Conservation (phyloP, 2,113 vertebrate genomes). For the Scomber japonicus region DNA sequence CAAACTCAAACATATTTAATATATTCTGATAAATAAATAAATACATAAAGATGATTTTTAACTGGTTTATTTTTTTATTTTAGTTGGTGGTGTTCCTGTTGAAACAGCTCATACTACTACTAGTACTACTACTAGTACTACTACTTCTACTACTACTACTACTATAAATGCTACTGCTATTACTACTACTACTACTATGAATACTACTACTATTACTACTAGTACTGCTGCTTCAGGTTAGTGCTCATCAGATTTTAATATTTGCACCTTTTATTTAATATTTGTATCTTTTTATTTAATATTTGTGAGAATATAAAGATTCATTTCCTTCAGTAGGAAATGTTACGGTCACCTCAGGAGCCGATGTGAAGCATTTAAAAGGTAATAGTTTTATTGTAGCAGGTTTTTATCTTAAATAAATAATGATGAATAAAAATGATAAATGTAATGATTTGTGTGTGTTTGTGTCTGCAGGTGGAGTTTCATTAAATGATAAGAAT, state of each 20-base stretch:
- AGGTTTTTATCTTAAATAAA: no score
- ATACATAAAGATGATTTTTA: background rate
- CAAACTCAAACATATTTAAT: rapidly evolving
- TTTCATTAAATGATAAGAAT: background rate
- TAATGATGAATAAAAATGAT: no score
- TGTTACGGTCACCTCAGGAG: background rate
- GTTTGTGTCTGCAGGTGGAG: background rate
- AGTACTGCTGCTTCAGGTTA: background rate
- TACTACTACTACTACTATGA: no score
- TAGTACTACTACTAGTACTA: no score
- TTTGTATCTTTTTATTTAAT: no score
- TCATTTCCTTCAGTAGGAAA: background rate
- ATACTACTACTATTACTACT: no score
- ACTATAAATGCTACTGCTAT: no score
- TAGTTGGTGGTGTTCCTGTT: slow-evolving; percentile 21
- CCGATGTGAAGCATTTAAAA: background rate
- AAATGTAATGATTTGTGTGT: background rate
- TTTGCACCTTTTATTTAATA: no score
- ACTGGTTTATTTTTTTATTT: background rate
- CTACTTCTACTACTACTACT: no score
- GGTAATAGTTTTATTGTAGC: background rate
- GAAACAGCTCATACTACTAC: background rate
- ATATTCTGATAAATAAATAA: background rate
- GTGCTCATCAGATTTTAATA: background rate
- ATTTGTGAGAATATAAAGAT: no score